Evolutionary conservation across 2,797 vertebrate species (phyloP), one percentile per base, ranked within the genome.

Genomic region (Loris lydekkerianus): DNA sequence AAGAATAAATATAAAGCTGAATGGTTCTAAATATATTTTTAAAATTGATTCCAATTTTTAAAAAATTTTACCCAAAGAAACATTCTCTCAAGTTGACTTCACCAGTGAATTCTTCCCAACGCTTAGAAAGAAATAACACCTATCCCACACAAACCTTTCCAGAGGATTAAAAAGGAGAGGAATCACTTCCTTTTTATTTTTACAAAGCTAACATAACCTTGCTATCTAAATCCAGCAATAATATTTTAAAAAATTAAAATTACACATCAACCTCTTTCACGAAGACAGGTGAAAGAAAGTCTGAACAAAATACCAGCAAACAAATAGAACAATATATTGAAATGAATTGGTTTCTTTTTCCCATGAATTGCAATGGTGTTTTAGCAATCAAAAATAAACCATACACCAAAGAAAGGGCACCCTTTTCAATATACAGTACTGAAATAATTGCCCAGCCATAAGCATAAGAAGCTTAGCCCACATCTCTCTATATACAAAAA

Each of bases 231-330:
- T 81, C 21, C 88, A 82, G 21, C 15, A 84, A 95, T 29, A 86
- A 27, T 75, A 78, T 29, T 92, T 31, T 3, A 37, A 94, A 92
- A 93, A 69, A 69, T n/a, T 65, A 58, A 93, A 95, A 72, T 91
- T 43, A 91, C 53, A 86, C 25, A 81, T 65, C 34, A 80, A 23
- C 1, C 11, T 67, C 20, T 46, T 89, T 90, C 40, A 93, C 84
- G 29, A 95, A 58, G 40, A 75, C 13, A 91, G 31, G n/a, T 86
- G 11, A 43, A 82, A 76, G 60, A 61, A 82, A 31, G 17, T 69
- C 10, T 69, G 31, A 69, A 49, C 7, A 87, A 78, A 86, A 86
- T 72, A 78, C 53, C 46, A 94, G 7, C n/a, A 73, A 87, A 72
- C 60, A 83, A 75, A 77, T 3, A 53, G 5, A 86, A 4, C 13